These are phyloP conservation scores for Brenthis daphne DNA, from an alignment of 2,888 invertebrate species.

Conservation along the genomic window DNA sequence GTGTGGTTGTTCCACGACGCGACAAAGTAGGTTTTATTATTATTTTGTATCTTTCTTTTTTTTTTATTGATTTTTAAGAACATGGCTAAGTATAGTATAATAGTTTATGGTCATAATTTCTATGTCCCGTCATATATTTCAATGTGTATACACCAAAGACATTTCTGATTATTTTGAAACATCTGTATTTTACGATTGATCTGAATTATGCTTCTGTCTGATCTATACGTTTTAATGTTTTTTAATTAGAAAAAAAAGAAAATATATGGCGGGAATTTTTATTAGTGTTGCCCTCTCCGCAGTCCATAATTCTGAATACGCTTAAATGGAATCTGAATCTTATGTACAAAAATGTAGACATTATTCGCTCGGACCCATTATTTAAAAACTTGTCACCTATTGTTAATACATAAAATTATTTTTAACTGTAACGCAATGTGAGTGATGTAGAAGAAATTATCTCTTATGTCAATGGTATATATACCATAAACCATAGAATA, in stretches of 20 bases:
- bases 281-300: constrained; percentile 36
- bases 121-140: constrained; percentile 33
- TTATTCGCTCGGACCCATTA: constrained; percentile 35
- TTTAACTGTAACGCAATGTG: constrained; percentile 1
- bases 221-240: constrained; percentile 13
- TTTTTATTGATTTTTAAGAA: constrained; percentile 23
- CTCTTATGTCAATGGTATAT: not conserved
- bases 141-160: constrained; percentile 56
- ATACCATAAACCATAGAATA: not conserved
- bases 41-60: constrained; percentile 29
- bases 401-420: constrained; percentile 33
- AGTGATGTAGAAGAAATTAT: constrained; percentile 8
- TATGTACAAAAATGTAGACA: constrained; percentile 45
- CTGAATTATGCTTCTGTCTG: constrained; percentile 12
- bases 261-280: constrained; percentile 16
- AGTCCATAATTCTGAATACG: constrained; percentile 45
- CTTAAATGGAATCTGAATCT: constrained; percentile 35
- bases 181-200: constrained; percentile 9
- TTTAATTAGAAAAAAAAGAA: not conserved
- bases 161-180: constrained; percentile 11
- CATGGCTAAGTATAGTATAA: constrained; percentile 24
- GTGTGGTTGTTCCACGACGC: constrained; percentile 26
- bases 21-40: constrained; percentile 35
- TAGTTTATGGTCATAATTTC: constrained; percentile 20
- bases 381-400: constrained; percentile 1